Conservation (phyloP, 2,888 invertebrate species). For the Sipha maydis region DNA sequence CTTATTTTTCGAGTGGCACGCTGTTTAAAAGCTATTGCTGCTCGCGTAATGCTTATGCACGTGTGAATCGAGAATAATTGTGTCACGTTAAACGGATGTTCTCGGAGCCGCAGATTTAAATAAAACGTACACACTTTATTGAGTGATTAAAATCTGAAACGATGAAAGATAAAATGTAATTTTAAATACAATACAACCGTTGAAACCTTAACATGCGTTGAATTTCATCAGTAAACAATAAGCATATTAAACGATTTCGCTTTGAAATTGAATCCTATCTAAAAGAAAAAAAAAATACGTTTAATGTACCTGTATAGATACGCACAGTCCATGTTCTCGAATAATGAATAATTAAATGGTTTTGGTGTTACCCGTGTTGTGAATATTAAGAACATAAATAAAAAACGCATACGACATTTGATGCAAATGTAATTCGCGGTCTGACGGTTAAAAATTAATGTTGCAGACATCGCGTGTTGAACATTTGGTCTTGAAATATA, state of each 20-base stretch:
- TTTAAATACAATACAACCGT: conserved; percentile 21
- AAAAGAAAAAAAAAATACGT: neutral
- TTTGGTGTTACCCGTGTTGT: neutral
- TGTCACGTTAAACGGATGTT: neutral
- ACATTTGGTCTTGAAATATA: too few species aligned
- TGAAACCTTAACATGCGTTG: neutral
- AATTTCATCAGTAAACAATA: neutral
- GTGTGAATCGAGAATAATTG: conserved; percentile 30
- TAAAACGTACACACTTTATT: neutral
- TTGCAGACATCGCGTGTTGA: too few species aligned
- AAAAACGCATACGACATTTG: too few species aligned
- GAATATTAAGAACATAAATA: too few species aligned
- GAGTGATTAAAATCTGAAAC: conserved; percentile 29
- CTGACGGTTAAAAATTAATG: too few species aligned
- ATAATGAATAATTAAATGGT: neutral
- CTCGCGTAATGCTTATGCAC: neutral
- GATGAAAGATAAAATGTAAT: neutral
- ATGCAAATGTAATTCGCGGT: too few species aligned
- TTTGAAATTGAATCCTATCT: neutral
- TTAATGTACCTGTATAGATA: neutral
- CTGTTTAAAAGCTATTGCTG: neutral
- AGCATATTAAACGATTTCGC: neutral
- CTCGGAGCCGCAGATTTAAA: neutral
- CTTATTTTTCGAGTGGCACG: neutral
- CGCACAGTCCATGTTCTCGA: neutral